Evolutionary conservation across 2,888 invertebrate genomes (phyloP).

Genomic region (Parnassius mnemosyne): DNA sequence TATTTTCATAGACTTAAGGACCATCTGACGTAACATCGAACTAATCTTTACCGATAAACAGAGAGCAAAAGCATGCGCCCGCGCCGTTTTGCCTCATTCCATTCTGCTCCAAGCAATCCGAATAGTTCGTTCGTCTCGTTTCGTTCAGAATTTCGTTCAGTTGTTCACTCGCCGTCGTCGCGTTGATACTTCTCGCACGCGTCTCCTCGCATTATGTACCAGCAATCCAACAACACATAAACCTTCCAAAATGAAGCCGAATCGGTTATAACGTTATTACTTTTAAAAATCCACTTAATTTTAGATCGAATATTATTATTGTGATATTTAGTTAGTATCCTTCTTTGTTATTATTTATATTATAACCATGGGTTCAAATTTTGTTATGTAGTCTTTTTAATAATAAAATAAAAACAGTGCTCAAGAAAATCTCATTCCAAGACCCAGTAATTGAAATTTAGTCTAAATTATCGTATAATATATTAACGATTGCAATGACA

Average conservation of each 20-base stretch:
- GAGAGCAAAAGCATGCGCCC: constrained; percentile 76
- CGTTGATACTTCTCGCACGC: constrained; percentile 64
- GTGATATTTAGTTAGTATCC: constrained; percentile 78
- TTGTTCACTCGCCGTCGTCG: constrained; percentile 70
- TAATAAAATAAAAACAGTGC: constrained; percentile 69
- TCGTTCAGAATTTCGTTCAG: constrained; percentile 54
- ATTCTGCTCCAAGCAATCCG: constrained; percentile 55
- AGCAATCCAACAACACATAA: constrained; percentile 78
- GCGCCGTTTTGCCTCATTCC: constrained; percentile 74
- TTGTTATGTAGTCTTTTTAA: constrained; percentile 60
- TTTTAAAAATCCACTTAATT: constrained; percentile 68
- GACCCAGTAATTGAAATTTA: constrained; percentile 58
- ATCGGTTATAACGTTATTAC: constrained; percentile 75
- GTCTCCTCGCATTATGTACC: constrained; percentile 70
- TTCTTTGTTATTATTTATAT: constrained; percentile 69
- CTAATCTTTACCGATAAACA: constrained; percentile 64
- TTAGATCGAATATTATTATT: constrained; percentile 77
- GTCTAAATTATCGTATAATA: constrained; percentile 45
- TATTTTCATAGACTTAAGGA: constrained; percentile 70
- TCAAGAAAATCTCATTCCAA: constrained; percentile 80
- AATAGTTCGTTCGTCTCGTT: constrained; percentile 64
- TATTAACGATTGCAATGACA: constrained; percentile 64
- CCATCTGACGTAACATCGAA: constrained; percentile 47
- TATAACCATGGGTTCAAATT: constrained; percentile 72
- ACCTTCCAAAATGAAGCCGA: constrained; percentile 78